Evolutionary conservation across 2,888 invertebrate species (phyloP).

Genomic region (Stenodera caucasica): DNA sequence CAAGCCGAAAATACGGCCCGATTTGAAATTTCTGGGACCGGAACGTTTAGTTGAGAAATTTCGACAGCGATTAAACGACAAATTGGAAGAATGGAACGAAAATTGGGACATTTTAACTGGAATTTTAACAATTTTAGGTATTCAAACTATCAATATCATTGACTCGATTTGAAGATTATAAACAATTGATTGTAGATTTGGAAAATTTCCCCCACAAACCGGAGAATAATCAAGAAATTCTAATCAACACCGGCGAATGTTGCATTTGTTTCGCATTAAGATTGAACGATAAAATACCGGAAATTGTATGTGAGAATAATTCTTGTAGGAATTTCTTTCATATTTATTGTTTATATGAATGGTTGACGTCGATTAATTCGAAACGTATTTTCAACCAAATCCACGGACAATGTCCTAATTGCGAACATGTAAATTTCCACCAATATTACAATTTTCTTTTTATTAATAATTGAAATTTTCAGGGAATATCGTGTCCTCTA

Average conservation of each 20-base stretch:
- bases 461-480: background rate
- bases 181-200: conserved; percentile 39
- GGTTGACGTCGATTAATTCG: conserved; percentile 47
- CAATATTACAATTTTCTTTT: conserved; percentile 9
- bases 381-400: conserved; percentile 45
- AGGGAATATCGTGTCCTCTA: conserved; percentile 18
- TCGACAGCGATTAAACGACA: conserved; percentile 43
- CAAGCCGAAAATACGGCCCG: conserved; percentile 47
- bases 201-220: conserved; percentile 44
- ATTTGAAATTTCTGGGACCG: conserved; percentile 54
- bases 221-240: conserved; percentile 30
- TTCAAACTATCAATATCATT: background rate
- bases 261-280: conserved; percentile 53
- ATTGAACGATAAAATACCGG: conserved; percentile 52
- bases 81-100: conserved; percentile 51
- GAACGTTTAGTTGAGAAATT: conserved; percentile 44
- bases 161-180: background rate
- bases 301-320: conserved; percentile 51
- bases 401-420: conserved; percentile 51
- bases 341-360: conserved; percentile 53
- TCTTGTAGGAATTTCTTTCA: conserved; percentile 53
- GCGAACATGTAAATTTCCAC: conserved; percentile 43
- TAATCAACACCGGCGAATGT: conserved; percentile 49
- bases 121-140: conserved; percentile 39
- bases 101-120: conserved; percentile 44